Conservation (phyloP, 2,888 invertebrate genomes). For the Drosophila atripex region DNA sequence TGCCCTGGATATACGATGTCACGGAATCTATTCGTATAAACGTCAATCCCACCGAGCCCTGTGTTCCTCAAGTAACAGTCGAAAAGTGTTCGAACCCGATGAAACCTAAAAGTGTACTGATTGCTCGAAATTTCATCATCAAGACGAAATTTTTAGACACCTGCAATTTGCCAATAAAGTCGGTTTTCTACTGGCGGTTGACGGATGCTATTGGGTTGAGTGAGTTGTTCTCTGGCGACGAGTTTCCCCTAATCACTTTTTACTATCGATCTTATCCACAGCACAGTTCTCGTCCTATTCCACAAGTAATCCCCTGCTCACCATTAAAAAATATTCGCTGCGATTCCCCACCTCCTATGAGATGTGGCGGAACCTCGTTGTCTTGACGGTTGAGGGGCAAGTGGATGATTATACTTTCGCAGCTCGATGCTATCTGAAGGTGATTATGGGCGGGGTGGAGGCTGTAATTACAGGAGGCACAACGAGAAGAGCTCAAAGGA, state of each 20-base stretch:
- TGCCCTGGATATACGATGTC: not conserved
- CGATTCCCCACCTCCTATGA: not conserved
- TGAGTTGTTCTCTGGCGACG: constrained; percentile 8
- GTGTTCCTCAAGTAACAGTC: constrained; percentile 9
- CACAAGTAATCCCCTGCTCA: not conserved
- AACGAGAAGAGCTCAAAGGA: fast-evolving
- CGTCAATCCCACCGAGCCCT: not conserved
- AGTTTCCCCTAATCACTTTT: not conserved
- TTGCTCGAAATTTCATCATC: not conserved
- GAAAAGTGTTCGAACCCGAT: constrained; percentile 8
- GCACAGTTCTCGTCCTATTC: constrained; percentile 7
- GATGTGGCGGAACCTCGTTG: constrained; percentile 26
- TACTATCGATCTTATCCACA: constrained; percentile 16
- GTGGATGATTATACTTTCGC: not conserved
- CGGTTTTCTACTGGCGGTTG: constrained; percentile 12
- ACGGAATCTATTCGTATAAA: not conserved
- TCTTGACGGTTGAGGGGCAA: constrained; percentile 26
- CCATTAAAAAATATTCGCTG: constrained; percentile 23
- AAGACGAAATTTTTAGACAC: constrained; percentile 1
- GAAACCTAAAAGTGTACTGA: not conserved
- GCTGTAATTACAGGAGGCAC: constrained; percentile 54
- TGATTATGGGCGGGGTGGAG: constrained; percentile 5
- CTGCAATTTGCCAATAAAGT: not conserved
- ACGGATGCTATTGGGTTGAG: constrained; percentile 12
- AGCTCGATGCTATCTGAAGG: constrained; percentile 53